Evolutionary conservation across 2,888 invertebrate species (phyloP), one percentile per base, ranked within the genome.

Genomic region (Synergus japonicus): DNA sequence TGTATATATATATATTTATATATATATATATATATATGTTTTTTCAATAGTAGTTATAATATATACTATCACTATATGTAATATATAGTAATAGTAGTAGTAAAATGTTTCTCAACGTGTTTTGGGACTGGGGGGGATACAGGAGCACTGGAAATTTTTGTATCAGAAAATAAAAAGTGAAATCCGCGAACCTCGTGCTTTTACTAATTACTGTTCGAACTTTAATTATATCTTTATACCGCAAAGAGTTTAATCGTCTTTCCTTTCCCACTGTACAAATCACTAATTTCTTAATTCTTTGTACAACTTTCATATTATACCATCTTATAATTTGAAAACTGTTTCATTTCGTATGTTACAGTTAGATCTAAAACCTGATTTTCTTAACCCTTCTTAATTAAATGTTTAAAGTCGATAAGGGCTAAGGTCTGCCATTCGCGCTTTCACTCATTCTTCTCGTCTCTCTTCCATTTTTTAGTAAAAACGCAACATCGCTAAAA

Each of bases 71-170:
- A 78, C 54, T 54, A n/a, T 54, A 54, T 54, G 82, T 79, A 81
- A 79, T 83, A 79, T 83, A 80, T 85, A 82, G 78, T 85, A 83
- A 80, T 85, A 77, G 78, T 83, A 82, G 81, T 80, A 83, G 82
- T 84, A 83, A 69, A 79, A 78, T 78, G 79, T 77, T 82, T 81
- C 78, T 87, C 83, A 78, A 84, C 85, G 84, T 87, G 83, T 89
- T 83, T 81, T 85, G 85, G 84, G 87, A 83, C 85, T 84, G 85
- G 84, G 84, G 86, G 84, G 82, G 84, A 84, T 79, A 67, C 82
- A 83, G 82, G 77, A 82, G 60, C 46, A 78, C 76, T 67, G 79
- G 78, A 78, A 10, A 49, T 37, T 54, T 46, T 73, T 73, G 29
- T 54, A 54, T 37, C 37, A 37, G 54, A 49, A 73, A 73, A 73